phyloP scores from a whole-genome alignment of 2,797 vertebrate species.

The Anguilla marmorata region DNA sequence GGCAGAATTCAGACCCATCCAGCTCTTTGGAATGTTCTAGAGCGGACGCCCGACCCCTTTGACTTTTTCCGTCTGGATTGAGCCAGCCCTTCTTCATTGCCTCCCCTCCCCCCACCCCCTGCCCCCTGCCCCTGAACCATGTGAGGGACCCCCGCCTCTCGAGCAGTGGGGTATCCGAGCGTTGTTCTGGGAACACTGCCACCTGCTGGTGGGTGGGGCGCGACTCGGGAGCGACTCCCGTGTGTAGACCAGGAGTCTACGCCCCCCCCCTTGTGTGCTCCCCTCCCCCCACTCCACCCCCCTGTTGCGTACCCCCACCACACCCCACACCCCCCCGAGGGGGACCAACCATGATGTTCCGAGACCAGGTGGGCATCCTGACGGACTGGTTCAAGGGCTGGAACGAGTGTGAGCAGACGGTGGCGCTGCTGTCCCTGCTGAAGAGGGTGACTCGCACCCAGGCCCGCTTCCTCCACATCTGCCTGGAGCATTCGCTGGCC shows the following conservation, averaged over 20 bases:
- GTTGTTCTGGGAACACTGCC: conserved; percentile 63
- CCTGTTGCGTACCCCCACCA: conserved; percentile 2
- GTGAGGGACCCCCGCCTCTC: conserved; percentile 55
- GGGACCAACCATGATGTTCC: conserved; percentile 95
- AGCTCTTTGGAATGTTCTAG: conserved; percentile 41
- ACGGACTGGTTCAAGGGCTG: conserved; percentile 97
- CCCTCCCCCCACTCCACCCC: conserved; percentile 32
- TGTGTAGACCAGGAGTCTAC: conserved; percentile 35
- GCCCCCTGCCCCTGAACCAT: conserved; percentile 40
- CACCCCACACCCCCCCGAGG: conserved; percentile 54
- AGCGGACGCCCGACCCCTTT: conserved; percentile 48
- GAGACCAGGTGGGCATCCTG: conserved; percentile 95
- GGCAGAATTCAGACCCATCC: background rate
- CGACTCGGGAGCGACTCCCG: conserved; percentile 46
- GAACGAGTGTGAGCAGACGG: conserved; percentile 98
- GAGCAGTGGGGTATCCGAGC: conserved; percentile 83
- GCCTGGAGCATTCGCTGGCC: conserved; percentile 92
- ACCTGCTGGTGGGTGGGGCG: conserved; percentile 62
- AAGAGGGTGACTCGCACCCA: conserved; percentile 92
- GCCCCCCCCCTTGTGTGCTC: conserved; percentile 20
- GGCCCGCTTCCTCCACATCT: conserved; percentile 94
- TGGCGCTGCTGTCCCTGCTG: conserved; percentile 91
- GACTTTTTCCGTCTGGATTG: conserved; percentile 36
- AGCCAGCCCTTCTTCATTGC: conserved; percentile 37
- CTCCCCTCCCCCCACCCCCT: conserved; percentile 47